A percentile compares a stretch with the other conserved stretches of the same genome.
Conservation (phyloP, 2,113 vertebrate genomes). For the Turnix velox region DNA sequence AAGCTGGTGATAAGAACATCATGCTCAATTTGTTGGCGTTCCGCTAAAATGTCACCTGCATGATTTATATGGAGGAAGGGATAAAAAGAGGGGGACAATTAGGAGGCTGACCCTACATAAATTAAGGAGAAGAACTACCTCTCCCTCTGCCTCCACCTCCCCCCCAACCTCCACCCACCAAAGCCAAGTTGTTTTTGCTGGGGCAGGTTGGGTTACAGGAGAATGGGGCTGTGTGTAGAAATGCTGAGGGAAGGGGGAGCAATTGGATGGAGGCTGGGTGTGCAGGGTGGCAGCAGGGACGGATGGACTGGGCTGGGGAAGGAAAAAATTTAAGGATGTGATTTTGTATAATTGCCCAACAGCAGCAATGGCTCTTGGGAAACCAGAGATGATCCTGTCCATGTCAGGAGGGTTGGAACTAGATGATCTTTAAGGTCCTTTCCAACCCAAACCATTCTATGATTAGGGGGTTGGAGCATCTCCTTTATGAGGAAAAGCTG, state of each 20-base stretch:
- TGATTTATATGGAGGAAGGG: constrained; percentile 31
- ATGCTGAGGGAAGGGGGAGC: neutral
- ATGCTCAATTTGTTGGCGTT: constrained; percentile 4
- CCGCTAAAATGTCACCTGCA: neutral
- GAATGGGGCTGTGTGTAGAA: neutral
- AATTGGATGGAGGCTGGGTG: neutral
- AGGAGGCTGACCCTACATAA: neutral
- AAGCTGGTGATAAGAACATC: constrained; percentile 3
- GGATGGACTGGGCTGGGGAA: neutral
- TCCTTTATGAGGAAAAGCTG: no score
- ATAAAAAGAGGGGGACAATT: neutral
- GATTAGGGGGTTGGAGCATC: no score
- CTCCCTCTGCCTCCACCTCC: rapidly evolving
- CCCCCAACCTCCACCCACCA: rapidly evolving
- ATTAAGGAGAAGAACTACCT: neutral
- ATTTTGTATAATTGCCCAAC: neutral
- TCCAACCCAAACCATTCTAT: no score
- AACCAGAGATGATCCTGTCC: no score
- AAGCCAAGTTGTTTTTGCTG: neutral
- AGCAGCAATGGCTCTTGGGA: neutral
- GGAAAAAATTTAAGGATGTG: no score
- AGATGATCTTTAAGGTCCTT: no score
- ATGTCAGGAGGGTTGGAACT: no score
- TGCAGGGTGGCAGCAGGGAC: neutral
- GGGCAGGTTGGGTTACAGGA: neutral